Conservation (phyloP, 2,797 vertebrate genomes). For the Xiphorhynchus erythropygius region DNA sequence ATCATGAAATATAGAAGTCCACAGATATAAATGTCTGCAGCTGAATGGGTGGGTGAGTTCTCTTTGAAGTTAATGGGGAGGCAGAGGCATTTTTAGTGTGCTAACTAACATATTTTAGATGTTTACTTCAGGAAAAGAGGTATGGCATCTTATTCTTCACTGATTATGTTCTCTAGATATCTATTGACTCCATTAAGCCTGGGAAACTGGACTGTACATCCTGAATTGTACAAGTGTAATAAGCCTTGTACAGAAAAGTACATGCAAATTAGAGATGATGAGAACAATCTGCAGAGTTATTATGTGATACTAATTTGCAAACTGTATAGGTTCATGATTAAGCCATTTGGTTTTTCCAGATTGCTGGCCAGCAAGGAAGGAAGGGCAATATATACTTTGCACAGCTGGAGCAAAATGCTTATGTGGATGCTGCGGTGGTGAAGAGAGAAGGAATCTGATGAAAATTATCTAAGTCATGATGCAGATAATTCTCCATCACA, state of each 20-base stretch:
- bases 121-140: neutral
- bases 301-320: conserved; percentile 8
- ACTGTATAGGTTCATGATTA: neutral
- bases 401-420: neutral
- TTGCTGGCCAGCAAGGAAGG: neutral
- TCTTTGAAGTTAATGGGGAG: neutral
- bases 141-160: neutral
- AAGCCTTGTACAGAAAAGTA: conserved; percentile 6
- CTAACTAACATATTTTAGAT: neutral
- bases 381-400: neutral
- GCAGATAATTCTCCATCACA: neutral
- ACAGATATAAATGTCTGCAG: neutral
- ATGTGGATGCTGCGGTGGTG: neutral
- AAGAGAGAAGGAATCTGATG: neutral
- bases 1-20: neutral
- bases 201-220: neutral
- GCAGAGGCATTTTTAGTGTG: neutral
- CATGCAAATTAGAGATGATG: conserved; percentile 1
- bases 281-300: neutral
- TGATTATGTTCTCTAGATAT: neutral
- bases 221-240: neutral
- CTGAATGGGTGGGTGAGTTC: neutral
- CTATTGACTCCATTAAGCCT: neutral
- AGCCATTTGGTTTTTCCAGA: neutral
- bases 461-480: neutral